A percentile compares a stretch with the other conserved stretches of the same genome.
Conservation (phyloP, 2,113 vertebrate species). For the Gasterosteus aculeatus region DNA sequence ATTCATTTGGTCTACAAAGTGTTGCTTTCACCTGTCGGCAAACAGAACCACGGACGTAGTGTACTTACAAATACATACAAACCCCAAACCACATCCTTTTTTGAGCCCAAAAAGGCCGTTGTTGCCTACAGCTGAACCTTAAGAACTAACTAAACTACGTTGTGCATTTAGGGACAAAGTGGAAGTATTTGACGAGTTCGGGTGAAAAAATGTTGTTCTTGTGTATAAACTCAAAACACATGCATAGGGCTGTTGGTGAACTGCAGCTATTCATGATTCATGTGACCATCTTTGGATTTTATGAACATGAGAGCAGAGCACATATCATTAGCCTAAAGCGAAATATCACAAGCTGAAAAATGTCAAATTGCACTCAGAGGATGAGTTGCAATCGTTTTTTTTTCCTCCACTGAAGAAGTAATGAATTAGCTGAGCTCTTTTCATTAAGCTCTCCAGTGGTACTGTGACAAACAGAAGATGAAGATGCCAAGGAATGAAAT, state of each 20-base stretch:
- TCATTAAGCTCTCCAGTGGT: conserved; percentile 10
- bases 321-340: background rate
- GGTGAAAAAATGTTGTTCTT: background rate
- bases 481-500: conserved; percentile 51
- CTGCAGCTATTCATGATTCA: background rate
- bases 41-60: background rate
- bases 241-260: no score
- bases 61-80: background rate
- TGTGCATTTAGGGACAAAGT: background rate
- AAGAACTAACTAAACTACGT: background rate
- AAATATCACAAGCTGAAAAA: background rate
- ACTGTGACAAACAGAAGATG: no score
- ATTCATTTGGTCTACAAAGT: conserved; percentile 12
- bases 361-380: background rate
- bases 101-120: background rate
- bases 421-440: background rate
- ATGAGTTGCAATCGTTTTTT: background rate
- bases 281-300: background rate
- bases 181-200: background rate
- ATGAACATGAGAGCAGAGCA: background rate
- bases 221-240: background rate
- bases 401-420: background rate
- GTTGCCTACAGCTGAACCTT: no score
- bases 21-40: background rate
- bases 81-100: background rate